Conservation (phyloP, 2,113 vertebrate species). For the Tiliqua scincoides region DNA sequence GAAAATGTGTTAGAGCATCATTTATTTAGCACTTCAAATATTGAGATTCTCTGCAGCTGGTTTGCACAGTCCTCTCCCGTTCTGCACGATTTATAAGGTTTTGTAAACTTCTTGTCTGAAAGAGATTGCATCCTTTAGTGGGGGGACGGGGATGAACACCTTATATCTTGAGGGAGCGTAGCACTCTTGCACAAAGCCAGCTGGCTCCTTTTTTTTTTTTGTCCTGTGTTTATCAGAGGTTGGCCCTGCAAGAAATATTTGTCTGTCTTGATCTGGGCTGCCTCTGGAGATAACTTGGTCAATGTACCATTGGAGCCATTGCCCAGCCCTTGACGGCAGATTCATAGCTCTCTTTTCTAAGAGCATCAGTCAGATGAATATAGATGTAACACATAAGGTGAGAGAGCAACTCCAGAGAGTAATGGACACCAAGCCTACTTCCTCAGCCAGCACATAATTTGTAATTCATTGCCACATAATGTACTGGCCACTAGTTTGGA, state of each 20-base stretch:
- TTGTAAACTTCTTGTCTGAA: conserved; percentile 14
- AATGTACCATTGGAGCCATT: too few relatives aligned
- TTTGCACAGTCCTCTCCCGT: conserved; percentile 31
- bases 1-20: conserved; percentile 41
- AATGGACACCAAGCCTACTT: too few relatives aligned
- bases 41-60: conserved; percentile 44
- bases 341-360: not conserved
- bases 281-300: not conserved
- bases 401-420: not conserved
- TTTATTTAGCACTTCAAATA: conserved; percentile 56
- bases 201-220: not conserved
- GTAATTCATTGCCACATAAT: too few relatives aligned
- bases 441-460: too few relatives aligned
- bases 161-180: not conserved
- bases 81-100: not conserved
- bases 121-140: conserved; percentile 13
- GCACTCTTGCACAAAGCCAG: too few relatives aligned
- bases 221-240: not conserved
- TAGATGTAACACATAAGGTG: not conserved
- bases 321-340: not conserved
- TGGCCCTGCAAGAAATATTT: not conserved
- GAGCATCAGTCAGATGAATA: not conserved
- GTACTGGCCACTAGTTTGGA: too few relatives aligned
- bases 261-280: not conserved
- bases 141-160: not conserved